Evolutionary conservation across 2,113 vertebrate genomes (phyloP), one percentile per base, ranked within the genome.

Genomic region (Parus major): DNA sequence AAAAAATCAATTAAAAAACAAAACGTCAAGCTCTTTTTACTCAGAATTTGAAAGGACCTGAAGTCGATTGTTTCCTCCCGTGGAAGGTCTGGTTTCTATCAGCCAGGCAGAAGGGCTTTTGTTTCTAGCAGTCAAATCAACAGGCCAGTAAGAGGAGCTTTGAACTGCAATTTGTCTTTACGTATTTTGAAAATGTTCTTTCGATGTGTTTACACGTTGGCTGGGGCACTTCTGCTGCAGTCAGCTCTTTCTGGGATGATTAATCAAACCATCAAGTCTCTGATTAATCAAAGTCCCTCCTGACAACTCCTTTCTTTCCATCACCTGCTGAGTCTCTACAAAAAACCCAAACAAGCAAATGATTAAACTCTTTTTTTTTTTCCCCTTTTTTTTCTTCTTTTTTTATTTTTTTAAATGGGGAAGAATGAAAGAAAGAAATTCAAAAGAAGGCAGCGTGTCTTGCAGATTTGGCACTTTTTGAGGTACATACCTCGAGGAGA

Each of bases 111-210:
- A 94, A 56, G 42, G 71, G 76, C 88, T 96, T 97, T 97, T 97
- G 93, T 96, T 96, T 96, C 88, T 83, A 81, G 86, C 93, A 92
- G 86, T 71, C 96, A 93, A 95, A 97, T 97, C 93, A 95, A 90
- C 92, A 93, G 91, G 92, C 93, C 82, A 89, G 88, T 73, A 68
- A 91, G 95, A 93, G 94, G 39, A 79, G 85, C 93, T 97, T 97
- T 97, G 96, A 97, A 97, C 92, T 96, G 95, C 92, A 96, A 96
- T 97, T 97, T 97, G 97, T 97, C 96, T 95, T 93, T 95, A 86
- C 60, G 92, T 93, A 92, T 97, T 97, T 95, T 15, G 86, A 95
- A 95, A 94, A 96, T 73, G 94, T 94, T 96, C 90, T 90, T 60
- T 94, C 73, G 55, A 86, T 5, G 72, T 97, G 95, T 97, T 96